Evolutionary conservation across 2,113 vertebrate species (phyloP), one percentile per base, ranked within the genome.

Genomic region (Fulmarus glacialis): DNA sequence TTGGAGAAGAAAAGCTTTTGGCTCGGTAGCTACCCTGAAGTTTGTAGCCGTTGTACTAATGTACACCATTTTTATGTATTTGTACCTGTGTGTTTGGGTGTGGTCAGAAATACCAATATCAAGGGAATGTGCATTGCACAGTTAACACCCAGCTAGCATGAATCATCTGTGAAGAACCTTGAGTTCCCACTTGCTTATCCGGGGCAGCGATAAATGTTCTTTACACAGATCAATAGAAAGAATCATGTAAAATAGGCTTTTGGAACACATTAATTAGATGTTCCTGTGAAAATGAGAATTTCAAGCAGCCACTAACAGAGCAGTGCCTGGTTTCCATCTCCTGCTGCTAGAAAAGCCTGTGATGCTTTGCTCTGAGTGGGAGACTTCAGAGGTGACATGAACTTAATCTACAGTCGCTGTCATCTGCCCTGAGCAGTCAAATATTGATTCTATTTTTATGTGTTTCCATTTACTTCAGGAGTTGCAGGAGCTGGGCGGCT

Each of bases 401-500:
- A 42, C 68, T 40, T 12, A 0, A 8, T 8, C 32, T 20, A 0
- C 15, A 24, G 19, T 6, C 1, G 0, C 20, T 40, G 15, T 48
- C 24, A 10, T 12, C 56, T n/a, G 12, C 55, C 84, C 45, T 1
- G 19, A 12, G 53, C 30, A 19, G 40, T 11, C 9, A 2, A 4
- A 15, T 4, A 1, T 0, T 30, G 50, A 50, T 19, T 2, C 12
- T 30, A 0, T 23, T 23, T 22, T 13, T 12, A 8, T 15, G 29
- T 16, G 22, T 17, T 88, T 42, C 30, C 42, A 3, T 62, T 36
- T 55, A 12, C 89, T 77, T 14, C 94, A 99, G 99, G 99, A 56
- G 99, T 99, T n/a, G 97, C 99, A 15, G 99, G 99, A 82, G 99
- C 99, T 3, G 99, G 99, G 6, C 98, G 98, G 16, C 99, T 99